Percentiles rank a stretch among this genome's conserved stretches.
phyloP scores from a whole-genome alignment of 2,888 invertebrate species.

The Lymantria monacha region DNA sequence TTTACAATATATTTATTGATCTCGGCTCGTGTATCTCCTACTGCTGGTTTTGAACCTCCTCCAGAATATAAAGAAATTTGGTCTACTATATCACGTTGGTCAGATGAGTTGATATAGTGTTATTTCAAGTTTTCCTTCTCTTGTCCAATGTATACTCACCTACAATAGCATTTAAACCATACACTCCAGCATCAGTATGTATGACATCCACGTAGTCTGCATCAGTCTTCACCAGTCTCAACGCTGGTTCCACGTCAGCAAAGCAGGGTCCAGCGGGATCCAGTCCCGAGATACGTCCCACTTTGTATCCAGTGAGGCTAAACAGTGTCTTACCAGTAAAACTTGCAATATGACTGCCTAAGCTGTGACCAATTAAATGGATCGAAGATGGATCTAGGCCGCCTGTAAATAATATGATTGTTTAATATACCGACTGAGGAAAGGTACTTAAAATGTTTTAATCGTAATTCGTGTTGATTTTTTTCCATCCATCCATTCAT shows the following conservation, averaged over 20 bases:
- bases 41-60: no score
- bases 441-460: no score
- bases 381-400: constrained; percentile 50
- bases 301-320: constrained; percentile 42
- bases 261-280: constrained; percentile 77
- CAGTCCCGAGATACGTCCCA: constrained; percentile 61
- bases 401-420: constrained; percentile 32
- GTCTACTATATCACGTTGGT: no score
- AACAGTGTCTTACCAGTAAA: constrained; percentile 59
- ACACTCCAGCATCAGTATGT: constrained; percentile 63
- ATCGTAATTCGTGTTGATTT: no score
- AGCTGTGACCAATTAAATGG: constrained; percentile 70
- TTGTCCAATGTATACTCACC: constrained; percentile 45
- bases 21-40: no score
- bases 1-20: no score
- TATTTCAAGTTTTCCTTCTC: no score
- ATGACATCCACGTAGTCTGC: constrained; percentile 63
- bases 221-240: constrained; percentile 49
- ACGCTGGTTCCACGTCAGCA: constrained; percentile 42
- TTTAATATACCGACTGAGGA: no score
- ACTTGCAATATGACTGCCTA: constrained; percentile 66
- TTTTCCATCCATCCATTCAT: no score
- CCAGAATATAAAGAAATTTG: no score
- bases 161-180: constrained; percentile 50
- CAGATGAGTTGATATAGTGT: no score